Evolutionary conservation across 2,888 invertebrate species (phyloP).

Genomic region (Drosophila helvetica): DNA sequence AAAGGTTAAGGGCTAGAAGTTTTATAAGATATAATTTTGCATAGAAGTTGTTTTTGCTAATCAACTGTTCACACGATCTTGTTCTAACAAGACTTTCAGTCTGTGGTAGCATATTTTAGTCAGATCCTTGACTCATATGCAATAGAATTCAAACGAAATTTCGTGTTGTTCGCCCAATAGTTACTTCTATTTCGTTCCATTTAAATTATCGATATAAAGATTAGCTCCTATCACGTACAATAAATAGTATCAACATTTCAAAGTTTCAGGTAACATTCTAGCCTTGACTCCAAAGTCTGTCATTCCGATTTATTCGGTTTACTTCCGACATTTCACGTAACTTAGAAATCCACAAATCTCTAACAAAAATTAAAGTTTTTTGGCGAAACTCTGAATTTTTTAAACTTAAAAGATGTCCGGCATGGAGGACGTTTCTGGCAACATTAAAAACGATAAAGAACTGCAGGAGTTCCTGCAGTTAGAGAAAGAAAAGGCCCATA

Average conservation of each 20-base stretch:
- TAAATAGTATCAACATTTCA: background rate
- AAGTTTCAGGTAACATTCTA: background rate
- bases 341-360: background rate
- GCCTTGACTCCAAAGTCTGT: background rate
- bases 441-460: constrained; percentile 90
- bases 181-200: no score
- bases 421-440: constrained; percentile 81
- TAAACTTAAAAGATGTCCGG: constrained; percentile 68
- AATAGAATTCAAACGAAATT: no score
- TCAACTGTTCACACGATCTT: no score
- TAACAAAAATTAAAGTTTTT: background rate
- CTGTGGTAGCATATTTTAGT: no score
- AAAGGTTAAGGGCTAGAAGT: no score
- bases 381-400: background rate
- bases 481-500: constrained; percentile 95
- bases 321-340: background rate
- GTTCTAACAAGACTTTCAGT: no score
- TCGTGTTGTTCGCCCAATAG: no score
- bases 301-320: background rate
- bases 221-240: no score
- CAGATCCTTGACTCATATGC: no score
- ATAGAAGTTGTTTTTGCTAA: no score
- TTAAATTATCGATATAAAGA: no score
- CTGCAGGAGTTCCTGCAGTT: constrained; percentile 92
- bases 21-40: no score